Percentiles rank a stretch among this genome's conserved stretches.
Conservation (phyloP, 64 coral and sea anemone genomes). For the Actinia equina region DNA sequence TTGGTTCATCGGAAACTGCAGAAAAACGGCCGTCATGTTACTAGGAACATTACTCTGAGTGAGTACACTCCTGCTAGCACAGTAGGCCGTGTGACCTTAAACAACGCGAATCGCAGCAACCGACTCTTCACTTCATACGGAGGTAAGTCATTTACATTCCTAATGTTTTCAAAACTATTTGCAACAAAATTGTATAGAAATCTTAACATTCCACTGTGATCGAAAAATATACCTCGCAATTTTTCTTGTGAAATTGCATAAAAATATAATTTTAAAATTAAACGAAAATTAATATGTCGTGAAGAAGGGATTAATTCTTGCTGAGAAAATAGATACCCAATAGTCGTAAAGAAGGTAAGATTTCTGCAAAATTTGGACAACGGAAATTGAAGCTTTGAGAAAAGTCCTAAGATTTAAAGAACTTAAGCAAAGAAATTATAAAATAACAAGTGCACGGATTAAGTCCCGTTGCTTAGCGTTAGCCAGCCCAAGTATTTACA, state of each 20-base stretch:
- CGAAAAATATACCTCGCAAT: not conserved
- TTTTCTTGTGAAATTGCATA: not conserved
- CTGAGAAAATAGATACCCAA: not conserved
- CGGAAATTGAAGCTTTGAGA: not conserved
- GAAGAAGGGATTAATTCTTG: not conserved
- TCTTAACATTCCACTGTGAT: not conserved
- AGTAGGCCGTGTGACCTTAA: slow-evolving; percentile 4
- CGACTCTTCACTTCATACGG: not conserved
- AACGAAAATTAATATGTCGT: too few relatives aligned
- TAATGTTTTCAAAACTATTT: not conserved
- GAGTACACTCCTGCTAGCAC: not conserved
- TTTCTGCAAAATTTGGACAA: not conserved
- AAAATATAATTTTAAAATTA: not conserved
- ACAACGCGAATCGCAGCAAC: not conserved
- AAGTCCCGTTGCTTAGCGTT: slow-evolving; percentile 11
- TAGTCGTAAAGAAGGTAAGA: not conserved
- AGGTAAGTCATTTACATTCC: not conserved
- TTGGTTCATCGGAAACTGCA: slow-evolving; percentile 14
- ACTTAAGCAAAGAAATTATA: not conserved
- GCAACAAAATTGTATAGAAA: not conserved
- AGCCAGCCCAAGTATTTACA: not conserved
- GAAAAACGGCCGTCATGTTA: slow-evolving; percentile 21
- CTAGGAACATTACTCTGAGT: not conserved
- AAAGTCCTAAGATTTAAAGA: not conserved
- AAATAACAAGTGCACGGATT: not conserved